phyloP scores from a whole-genome alignment of 2,888 invertebrate species.

The Automeris io region DNA sequence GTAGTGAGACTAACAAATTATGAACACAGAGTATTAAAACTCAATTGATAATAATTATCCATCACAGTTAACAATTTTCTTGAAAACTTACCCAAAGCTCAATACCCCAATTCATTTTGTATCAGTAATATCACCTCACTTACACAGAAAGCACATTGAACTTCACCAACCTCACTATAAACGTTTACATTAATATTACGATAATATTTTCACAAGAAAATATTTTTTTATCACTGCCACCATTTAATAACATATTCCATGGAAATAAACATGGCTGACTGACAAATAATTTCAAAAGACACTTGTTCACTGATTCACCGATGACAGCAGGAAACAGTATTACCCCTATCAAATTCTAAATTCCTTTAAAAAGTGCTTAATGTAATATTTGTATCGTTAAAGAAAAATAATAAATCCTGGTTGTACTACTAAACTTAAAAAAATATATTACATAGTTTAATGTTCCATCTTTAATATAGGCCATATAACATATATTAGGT shows the following conservation, averaged over 20 bases:
- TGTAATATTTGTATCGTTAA: constrained; percentile 13
- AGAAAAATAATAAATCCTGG: too few relatives aligned
- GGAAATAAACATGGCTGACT: constrained; percentile 75
- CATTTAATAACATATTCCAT: constrained; percentile 65
- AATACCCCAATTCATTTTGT: constrained; percentile 81
- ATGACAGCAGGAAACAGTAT: constrained; percentile 23
- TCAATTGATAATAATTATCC: too few relatives aligned
- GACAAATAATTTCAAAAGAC: constrained; percentile 36
- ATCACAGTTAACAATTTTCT: constrained; percentile 17
- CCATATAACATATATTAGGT: too few relatives aligned
- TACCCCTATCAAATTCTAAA: constrained; percentile 21
- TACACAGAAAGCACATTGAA: constrained; percentile 69
- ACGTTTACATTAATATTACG: constrained; percentile 36
- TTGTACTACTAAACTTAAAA: too few relatives aligned
- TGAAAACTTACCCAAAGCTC: constrained; percentile 80
- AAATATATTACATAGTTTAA: too few relatives aligned
- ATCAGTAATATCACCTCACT: constrained; percentile 57
- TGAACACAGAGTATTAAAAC: too few relatives aligned
- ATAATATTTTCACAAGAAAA: constrained; percentile 47
- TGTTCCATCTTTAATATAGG: too few relatives aligned
- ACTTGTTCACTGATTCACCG: constrained; percentile 13
- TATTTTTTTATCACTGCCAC: constrained; percentile 62
- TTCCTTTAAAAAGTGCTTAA: constrained; percentile 14
- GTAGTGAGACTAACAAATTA: too few relatives aligned
- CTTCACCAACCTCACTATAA: constrained; percentile 53